These are phyloP conservation scores for human (Homo sapiens) DNA, from an alignment of 2,113 vertebrate genomes.

Conservation along the genomic window DNA sequence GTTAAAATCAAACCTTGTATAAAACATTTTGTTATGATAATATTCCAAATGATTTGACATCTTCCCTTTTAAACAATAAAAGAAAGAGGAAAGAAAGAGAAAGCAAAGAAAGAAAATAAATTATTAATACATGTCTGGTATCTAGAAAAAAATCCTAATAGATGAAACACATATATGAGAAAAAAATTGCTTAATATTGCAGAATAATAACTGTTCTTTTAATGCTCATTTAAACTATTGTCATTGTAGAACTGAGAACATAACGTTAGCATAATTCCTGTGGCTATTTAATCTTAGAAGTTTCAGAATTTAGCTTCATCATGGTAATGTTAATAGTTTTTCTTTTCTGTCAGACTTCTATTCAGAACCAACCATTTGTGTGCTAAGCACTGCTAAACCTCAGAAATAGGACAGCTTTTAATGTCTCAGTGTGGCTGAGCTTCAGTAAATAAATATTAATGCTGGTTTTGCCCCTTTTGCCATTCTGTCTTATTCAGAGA, in stretches of 20 bases:
- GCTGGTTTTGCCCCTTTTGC: slow-evolving; percentile 38
- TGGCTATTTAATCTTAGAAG: slow-evolving; percentile 37
- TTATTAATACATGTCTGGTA: slow-evolving; percentile 76
- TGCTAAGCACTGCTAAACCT: slow-evolving; percentile 21
- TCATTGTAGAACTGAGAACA: slow-evolving; percentile 9
- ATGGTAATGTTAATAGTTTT: slow-evolving; percentile 28
- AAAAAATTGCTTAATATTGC: slow-evolving; percentile 69
- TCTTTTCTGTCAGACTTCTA: slow-evolving; percentile 54
- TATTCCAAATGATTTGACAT: slow-evolving; percentile 87
- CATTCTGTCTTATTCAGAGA: slow-evolving; percentile 46
- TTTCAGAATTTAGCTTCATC: slow-evolving; percentile 54
- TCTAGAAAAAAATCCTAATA: slow-evolving; percentile 75
- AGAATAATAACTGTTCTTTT: slow-evolving; percentile 31
- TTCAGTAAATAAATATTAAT: slow-evolving; percentile 62
- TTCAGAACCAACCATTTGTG: slow-evolving; percentile 50
- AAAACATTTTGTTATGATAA: slow-evolving; percentile 89
- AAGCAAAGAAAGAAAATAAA: slow-evolving; percentile 64
- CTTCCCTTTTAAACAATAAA: slow-evolving; percentile 77
- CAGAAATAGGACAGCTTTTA: slow-evolving; percentile 48
- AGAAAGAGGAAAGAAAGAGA: neutral
- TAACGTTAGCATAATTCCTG: neutral
- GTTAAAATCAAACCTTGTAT: slow-evolving; percentile 88
- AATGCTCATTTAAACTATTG: neutral
- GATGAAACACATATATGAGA: slow-evolving; percentile 51
- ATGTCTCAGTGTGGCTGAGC: slow-evolving; percentile 32